Conservation (phyloP, 2,797 vertebrate genomes). For the Chelmon rostratus region DNA sequence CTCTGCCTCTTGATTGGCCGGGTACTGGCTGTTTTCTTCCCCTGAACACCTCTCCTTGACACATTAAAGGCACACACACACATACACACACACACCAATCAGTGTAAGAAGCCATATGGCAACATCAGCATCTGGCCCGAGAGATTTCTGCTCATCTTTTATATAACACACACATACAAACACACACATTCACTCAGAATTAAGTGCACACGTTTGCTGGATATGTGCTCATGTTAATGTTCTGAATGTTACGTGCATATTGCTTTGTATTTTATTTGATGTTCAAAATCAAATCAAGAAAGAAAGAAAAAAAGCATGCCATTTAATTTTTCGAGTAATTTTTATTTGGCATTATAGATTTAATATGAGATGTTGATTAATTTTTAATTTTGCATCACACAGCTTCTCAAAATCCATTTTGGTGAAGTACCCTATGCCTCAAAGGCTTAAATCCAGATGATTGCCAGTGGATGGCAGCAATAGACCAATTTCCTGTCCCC, state of each 20-base stretch:
- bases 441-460: conserved; percentile 39
- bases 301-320: neutral
- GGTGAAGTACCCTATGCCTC: conserved; percentile 19
- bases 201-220: conserved; percentile 15
- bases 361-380: conserved; percentile 29
- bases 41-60: conserved; percentile 37
- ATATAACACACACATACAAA: conserved; percentile 64
- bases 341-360: conserved; percentile 24
- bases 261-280: too few relatives aligned
- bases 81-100: conserved; percentile 58
- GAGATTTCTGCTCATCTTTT: conserved; percentile 73
- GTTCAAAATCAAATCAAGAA: too few relatives aligned
- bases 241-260: too few relatives aligned
- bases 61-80: conserved; percentile 15
- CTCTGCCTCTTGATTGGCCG: conserved; percentile 25
- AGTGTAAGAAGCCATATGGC: conserved; percentile 78
- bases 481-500: conserved; percentile 32
- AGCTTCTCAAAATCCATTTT: conserved; percentile 45
- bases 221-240: conserved; percentile 4
- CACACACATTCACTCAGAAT: conserved; percentile 29
- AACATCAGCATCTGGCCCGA: conserved; percentile 72
- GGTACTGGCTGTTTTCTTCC: conserved; percentile 31
- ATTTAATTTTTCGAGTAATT: neutral
- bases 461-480: conserved; percentile 34
- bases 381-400: conserved; percentile 50